A percentile compares a stretch with the other conserved stretches of the same genome.
Conservation (phyloP, 1,140 invertebrate genomes). For the Calycopis cecrops region DNA sequence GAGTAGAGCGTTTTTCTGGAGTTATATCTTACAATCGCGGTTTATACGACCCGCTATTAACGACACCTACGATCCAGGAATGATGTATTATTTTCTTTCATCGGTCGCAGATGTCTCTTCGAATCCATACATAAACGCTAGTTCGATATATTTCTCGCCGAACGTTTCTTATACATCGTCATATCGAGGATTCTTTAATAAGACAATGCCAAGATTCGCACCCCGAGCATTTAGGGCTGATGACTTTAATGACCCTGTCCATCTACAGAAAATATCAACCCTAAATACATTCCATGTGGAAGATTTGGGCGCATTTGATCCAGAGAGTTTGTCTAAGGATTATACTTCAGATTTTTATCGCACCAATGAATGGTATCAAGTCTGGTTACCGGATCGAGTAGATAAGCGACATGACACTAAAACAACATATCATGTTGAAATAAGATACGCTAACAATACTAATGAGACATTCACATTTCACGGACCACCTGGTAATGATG, state of each 20-base stretch:
- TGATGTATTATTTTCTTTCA: conserved; percentile 98
- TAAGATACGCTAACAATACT: conserved; percentile 95
- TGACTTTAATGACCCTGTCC: conserved; percentile 96
- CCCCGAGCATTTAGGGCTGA: conserved; percentile 93
- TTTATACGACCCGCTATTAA: conserved; percentile 93
- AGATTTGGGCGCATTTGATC: conserved; percentile 89
- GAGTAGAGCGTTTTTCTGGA: conserved; percentile 96
- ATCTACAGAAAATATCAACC: conserved; percentile 93
- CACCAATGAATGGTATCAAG: conserved; percentile 94
- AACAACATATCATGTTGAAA: conserved; percentile 92
- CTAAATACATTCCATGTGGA: conserved; percentile 89
- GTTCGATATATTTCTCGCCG: conserved; percentile 95
- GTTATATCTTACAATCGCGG: conserved; percentile 93
- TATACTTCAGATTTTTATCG: conserved; percentile 94
- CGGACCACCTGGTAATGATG: conserved; percentile 92
- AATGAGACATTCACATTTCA: conserved; percentile 97
- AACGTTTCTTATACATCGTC: conserved; percentile 96
- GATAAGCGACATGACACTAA: conserved; percentile 92
- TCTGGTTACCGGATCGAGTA: conserved; percentile 92
- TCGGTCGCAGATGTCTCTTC: conserved; percentile 96
- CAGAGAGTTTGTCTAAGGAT: conserved; percentile 84
- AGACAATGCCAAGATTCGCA: conserved; percentile 95
- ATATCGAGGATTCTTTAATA: conserved; percentile 97
- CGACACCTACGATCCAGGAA: conserved; percentile 95
- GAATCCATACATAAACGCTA: conserved; percentile 94